Conservation (phyloP, 2,797 vertebrate genomes). For the Distichodus sexfasciatus region DNA sequence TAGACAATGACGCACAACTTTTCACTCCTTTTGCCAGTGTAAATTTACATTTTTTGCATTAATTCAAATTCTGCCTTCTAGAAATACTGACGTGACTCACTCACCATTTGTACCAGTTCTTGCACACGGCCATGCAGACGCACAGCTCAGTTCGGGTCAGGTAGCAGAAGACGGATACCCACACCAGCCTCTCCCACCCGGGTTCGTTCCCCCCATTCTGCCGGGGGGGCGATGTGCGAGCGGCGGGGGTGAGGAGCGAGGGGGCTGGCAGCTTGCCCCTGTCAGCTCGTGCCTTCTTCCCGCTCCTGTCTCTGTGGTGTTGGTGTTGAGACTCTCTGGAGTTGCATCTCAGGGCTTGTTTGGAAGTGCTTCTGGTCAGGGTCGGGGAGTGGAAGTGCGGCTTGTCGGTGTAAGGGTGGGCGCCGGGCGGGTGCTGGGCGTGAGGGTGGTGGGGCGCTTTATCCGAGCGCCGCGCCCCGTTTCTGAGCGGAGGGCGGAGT, state of each 20-base stretch:
- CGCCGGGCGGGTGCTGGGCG: slow-evolving; percentile 46
- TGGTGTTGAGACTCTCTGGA: slow-evolving; percentile 9
- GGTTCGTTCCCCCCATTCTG: slow-evolving; percentile 75
- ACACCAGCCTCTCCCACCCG: slow-evolving; percentile 93
- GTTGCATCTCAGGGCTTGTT: slow-evolving; percentile 33
- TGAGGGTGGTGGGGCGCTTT: slow-evolving; percentile 53
- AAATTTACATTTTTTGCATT: no score
- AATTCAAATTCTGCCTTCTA: no score
- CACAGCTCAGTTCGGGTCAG: slow-evolving; percentile 92
- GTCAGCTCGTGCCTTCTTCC: slow-evolving; percentile 64
- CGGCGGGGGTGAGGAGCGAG: slow-evolving; percentile 14
- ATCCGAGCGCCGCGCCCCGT: slow-evolving; percentile 51
- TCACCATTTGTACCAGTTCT: slow-evolving; percentile 99
- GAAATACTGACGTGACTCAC: no score
- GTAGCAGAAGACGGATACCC: slow-evolving; percentile 97
- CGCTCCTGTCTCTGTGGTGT: slow-evolving; percentile 16
- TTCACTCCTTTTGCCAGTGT: no score
- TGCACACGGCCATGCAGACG: slow-evolving; percentile 98
- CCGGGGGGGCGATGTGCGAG: not conserved
- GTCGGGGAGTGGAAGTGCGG: slow-evolving; percentile 27
- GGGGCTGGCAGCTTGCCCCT: slow-evolving; percentile 57
- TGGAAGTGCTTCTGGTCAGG: slow-evolving; percentile 33
- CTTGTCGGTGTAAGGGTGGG: slow-evolving; percentile 11
- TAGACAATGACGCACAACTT: no score
- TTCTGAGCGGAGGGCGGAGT: slow-evolving; percentile 76